Evolutionary conservation across 2,113 vertebrate genomes (phyloP).

Genomic region (Callipepla squamata): DNA sequence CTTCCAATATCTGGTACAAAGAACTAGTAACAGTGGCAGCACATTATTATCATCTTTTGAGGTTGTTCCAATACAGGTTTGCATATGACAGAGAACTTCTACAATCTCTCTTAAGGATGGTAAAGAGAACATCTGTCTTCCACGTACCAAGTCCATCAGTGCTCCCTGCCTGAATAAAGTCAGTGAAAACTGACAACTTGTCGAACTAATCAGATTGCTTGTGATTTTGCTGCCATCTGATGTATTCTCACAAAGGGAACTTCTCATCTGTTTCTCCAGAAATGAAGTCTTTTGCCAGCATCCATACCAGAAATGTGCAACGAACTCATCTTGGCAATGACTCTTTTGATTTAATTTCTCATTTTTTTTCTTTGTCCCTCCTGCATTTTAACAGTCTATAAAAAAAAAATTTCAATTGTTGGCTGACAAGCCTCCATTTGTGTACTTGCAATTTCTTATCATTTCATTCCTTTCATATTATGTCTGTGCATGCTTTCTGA

Average conservation of each 20-base stretch:
- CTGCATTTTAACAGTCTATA: neutral
- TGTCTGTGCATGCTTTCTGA: neutral
- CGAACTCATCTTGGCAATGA: neutral
- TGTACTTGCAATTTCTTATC: neutral
- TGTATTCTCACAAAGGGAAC: neutral
- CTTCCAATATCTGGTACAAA: neutral
- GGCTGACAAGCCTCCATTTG: neutral
- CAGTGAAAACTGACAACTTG: slow-evolving; percentile 42
- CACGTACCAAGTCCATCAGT: slow-evolving; percentile 13
- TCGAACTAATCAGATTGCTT: slow-evolving; percentile 18
- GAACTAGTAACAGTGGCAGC: neutral
- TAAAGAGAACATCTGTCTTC: slow-evolving; percentile 54
- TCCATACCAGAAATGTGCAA: neutral
- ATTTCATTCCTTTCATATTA: neutral
- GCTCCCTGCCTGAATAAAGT: neutral
- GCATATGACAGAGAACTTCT: slow-evolving; percentile 6
- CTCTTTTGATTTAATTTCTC: neutral
- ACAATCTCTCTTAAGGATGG: neutral
- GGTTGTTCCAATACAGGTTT: neutral
- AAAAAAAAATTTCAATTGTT: neutral
- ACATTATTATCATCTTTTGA: slow-evolving; percentile 6
- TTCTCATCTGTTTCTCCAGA: neutral
- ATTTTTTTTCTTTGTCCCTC: neutral
- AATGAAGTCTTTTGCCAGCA: neutral
- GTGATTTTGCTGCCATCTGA: slow-evolving; percentile 23